Conservation (phyloP, 2,797 vertebrate species). For the Carapus acus region DNA sequence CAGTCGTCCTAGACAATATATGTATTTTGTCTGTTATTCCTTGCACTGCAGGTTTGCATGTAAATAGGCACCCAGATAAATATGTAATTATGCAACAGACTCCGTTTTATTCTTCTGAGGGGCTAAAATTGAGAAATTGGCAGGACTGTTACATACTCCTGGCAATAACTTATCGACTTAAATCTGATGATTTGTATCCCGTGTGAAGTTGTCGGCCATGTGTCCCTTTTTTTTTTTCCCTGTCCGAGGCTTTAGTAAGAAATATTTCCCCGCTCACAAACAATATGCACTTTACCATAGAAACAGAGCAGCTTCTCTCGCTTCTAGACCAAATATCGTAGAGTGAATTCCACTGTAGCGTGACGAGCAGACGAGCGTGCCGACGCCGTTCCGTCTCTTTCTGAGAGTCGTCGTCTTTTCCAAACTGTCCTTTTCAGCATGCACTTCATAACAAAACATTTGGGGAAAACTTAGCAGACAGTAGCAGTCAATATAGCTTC, state of each 20-base stretch:
- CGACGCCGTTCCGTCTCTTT: slow-evolving; percentile 13
- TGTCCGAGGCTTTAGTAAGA: slow-evolving; percentile 33
- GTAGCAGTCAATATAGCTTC: slow-evolving; percentile 74
- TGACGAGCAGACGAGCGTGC: neutral
- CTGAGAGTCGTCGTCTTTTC: slow-evolving; percentile 33
- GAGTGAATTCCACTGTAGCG: slow-evolving; percentile 40
- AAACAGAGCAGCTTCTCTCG: slow-evolving; percentile 49
- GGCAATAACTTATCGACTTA: slow-evolving; percentile 71
- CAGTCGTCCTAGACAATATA: slow-evolving; percentile 30
- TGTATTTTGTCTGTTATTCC: slow-evolving; percentile 35
- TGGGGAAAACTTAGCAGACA: slow-evolving; percentile 64
- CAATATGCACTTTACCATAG: slow-evolving; percentile 68
- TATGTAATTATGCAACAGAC: slow-evolving; percentile 19
- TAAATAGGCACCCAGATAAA: slow-evolving; percentile 55
- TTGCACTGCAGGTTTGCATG: slow-evolving; percentile 61
- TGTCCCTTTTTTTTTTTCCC: slow-evolving; percentile 50
- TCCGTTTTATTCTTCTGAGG: slow-evolving; percentile 30
- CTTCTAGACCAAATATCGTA: slow-evolving; percentile 63
- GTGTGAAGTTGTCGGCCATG: slow-evolving; percentile 68
- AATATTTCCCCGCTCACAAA: slow-evolving; percentile 41
- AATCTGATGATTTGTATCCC: slow-evolving; percentile 74
- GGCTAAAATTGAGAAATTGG: slow-evolving; percentile 42
- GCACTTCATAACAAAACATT: slow-evolving; percentile 57
- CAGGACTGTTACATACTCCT: slow-evolving; percentile 58
- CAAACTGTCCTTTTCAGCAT: slow-evolving; percentile 66